Base-by-base conservation (phyloP, 2,888 invertebrate genomes). In the Ectropis crepuscularia region DNA sequence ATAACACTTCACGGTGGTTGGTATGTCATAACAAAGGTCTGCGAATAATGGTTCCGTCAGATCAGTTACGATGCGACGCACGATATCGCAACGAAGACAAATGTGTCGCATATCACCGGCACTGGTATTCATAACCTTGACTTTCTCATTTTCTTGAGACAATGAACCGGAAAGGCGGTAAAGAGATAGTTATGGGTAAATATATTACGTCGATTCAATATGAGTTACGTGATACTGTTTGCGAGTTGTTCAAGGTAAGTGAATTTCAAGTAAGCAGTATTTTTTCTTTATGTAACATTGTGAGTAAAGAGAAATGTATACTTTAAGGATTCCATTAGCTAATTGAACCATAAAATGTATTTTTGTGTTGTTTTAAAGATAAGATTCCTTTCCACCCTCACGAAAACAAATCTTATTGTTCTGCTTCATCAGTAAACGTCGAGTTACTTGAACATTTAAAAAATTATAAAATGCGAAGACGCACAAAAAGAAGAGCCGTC, bases 81-180 rank as follows among this genome's bases (percentile, higher is more conserved):
- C 74, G 89, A 88, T 89, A 90, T 82, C 86, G 81, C 85, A 82
- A 82, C 84, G 79, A 77, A 87, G 90, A 91, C 87, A 88, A 90
- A 90, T 89, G 88, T 81, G 80, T 72, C 80, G 80, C 81, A 82
- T 85, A 86, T 89, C 83, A 86, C 72, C 71, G 76, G 81, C 43
- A 16, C 75, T 80, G 74, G 72, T 76, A 78, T 72, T 79, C 74
- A 76, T 80, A 85, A 82, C 86, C 85, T 85, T 87, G 84, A 84
- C 82, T 84, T 85, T 86, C 78, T 82, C 77, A 84, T 85, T 87
- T 81, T 79, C 75, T 71, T 74, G 72, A 79, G 73, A 68, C 69
- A 69, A 67, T 70, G 71, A 74, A 73, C 74, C 61, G 66, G 70
- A 72, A 71, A 70, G 67, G 68, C 70, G 57, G 57, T 43, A 61